Evolutionary conservation across 2,888 invertebrate genomes (phyloP).

Genomic region (Theodoxus fluviatilis): DNA sequence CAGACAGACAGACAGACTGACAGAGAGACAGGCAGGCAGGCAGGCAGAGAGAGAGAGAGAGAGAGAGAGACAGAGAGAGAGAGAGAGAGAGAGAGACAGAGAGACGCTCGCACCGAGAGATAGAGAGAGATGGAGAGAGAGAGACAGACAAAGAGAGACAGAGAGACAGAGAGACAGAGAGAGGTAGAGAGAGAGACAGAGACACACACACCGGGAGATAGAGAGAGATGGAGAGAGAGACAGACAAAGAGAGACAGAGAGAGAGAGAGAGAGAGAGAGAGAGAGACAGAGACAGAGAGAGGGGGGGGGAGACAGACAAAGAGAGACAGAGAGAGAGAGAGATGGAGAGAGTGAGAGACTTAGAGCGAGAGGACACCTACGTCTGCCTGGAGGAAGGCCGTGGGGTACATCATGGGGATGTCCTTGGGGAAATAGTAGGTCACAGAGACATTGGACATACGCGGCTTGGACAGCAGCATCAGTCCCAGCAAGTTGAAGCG

Average conservation of each 20-base stretch:
- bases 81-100: background rate
- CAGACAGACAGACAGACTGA: background rate
- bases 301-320: background rate
- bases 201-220: background rate
- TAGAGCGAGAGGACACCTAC: background rate
- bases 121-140: conserved; percentile 22
- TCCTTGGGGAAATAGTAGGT: background rate
- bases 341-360: background rate
- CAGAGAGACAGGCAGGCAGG: too few species aligned
- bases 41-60: too few species aligned
- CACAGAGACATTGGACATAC: background rate
- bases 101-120: background rate
- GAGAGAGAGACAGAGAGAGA: too few species aligned
- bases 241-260: background rate
- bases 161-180: background rate
- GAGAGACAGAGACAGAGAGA: background rate
- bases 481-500: background rate
- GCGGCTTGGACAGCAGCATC: background rate
- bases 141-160: background rate
- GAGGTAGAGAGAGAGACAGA: background rate
- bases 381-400: background rate
- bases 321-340: background rate
- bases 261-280: background rate
- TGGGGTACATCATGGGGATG: background rate
- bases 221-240: background rate